These are phyloP conservation scores for Embidobia sp. DNA, from an alignment of 2,888 invertebrate species.

Conservation along the genomic window DNA sequence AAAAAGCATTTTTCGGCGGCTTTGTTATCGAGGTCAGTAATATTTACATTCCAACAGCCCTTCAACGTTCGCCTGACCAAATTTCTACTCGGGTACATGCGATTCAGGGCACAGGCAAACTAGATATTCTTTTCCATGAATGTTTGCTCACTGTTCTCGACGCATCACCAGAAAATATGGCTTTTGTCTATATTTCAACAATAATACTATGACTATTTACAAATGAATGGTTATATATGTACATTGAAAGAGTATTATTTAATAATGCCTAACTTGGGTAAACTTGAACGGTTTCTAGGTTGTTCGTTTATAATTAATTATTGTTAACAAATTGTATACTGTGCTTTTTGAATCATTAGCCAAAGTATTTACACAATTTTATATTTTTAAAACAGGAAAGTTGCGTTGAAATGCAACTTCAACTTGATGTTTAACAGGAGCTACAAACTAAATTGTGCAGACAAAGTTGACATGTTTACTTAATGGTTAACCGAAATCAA, in stretches of 20 bases:
- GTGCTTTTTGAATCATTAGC: no score
- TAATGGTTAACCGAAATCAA: no score
- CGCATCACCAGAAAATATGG: conserved; percentile 63
- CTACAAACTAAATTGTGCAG: no score
- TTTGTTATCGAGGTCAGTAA: conserved; percentile 57
- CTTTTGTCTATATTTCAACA: conserved; percentile 63
- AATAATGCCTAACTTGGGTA: neutral
- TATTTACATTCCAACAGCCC: conserved; percentile 55
- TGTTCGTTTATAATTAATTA: no score
- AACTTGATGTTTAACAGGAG: no score
- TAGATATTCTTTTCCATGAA: conserved; percentile 52
- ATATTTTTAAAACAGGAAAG: no score
- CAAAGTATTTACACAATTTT: no score
- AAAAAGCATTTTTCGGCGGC: conserved; percentile 30
- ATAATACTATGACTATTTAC: conserved; percentile 62
- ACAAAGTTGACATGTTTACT: no score
- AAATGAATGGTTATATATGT: no score
- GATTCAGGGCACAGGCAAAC: conserved; percentile 53
- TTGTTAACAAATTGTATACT: no score
- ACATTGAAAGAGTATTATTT: conserved; percentile 5
- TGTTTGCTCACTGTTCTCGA: conserved; percentile 65
- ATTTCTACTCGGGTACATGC: conserved; percentile 63
- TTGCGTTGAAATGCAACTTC: no score
- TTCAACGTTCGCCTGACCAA: conserved; percentile 53
- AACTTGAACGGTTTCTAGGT: no score